Percentiles rank a stretch among this genome's conserved stretches.
These are phyloP conservation scores for Argyresthia albistria DNA, from an alignment of 2,888 invertebrate genomes.

Conservation along the genomic window DNA sequence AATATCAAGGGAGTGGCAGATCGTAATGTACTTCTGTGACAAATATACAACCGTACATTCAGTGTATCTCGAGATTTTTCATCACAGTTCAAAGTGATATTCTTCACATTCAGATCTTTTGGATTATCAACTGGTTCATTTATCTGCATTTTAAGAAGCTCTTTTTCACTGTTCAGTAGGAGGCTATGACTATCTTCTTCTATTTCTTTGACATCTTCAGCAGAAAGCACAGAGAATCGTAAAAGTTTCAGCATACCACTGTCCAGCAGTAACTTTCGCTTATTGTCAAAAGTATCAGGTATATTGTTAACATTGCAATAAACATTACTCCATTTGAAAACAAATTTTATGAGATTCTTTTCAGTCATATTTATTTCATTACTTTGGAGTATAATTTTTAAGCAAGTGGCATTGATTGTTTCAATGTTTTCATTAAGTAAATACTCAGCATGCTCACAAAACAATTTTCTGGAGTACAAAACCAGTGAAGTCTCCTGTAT, in stretches of 20 bases:
- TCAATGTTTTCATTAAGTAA: constrained; percentile 60
- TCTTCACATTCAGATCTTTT: constrained; percentile 16
- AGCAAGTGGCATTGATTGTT: constrained; percentile 58
- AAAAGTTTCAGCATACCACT: constrained; percentile 54
- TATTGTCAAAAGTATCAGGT: constrained; percentile 44
- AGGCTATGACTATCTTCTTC: constrained; percentile 37
- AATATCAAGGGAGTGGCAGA: constrained; percentile 52
- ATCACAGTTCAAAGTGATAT: constrained; percentile 5
- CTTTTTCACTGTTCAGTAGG: constrained; percentile 36
- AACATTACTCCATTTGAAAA: constrained; percentile 67
- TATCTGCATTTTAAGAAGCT: constrained; percentile 24
- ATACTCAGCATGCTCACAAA: constrained; percentile 68
- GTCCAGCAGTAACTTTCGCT: constrained; percentile 47
- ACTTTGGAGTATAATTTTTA: constrained; percentile 62
- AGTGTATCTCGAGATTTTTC: not conserved
- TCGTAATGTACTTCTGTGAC: constrained; percentile 47
- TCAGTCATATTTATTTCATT: constrained; percentile 63
- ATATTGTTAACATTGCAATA: constrained; percentile 61
- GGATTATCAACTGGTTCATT: constrained; percentile 11
- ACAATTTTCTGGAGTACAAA: constrained; percentile 64
- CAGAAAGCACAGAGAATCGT: constrained; percentile 46
- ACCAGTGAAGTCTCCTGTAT: constrained; percentile 70
- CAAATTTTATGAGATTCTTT: constrained; percentile 63
- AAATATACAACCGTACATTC: constrained; percentile 47
- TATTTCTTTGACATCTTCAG: constrained; percentile 50